Evolutionary conservation across 2,888 invertebrate genomes (phyloP).

Genomic region (Lucinisca nassula): DNA sequence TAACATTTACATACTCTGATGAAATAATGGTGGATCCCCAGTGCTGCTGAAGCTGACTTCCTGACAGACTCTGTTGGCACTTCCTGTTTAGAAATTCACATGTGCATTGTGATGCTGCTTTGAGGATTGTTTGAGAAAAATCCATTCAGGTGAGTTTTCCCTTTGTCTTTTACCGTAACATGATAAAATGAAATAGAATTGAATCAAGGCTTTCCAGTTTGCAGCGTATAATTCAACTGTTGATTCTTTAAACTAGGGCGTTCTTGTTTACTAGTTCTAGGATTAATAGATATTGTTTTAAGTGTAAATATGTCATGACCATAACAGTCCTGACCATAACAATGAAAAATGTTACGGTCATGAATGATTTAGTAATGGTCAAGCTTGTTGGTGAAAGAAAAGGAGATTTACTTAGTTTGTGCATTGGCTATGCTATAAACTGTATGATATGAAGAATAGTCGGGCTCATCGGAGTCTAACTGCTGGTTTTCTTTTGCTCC

Average conservation of each 20-base stretch:
- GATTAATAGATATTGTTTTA: not conserved
- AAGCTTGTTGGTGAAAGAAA: not conserved
- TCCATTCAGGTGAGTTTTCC: not conserved
- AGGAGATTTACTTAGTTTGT: not conserved
- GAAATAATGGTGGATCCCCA: not conserved
- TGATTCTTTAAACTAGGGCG: not conserved
- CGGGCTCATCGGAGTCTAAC: too few relatives aligned
- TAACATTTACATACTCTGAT: not conserved
- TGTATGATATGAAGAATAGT: too few relatives aligned
- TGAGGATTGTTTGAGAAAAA: not conserved
- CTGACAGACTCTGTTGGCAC: not conserved
- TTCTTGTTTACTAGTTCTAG: not conserved
- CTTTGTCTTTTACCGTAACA: not conserved
- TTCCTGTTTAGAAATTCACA: not conserved
- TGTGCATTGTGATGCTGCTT: not conserved
- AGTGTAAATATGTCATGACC: conserved; percentile 5
- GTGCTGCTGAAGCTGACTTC: not conserved
- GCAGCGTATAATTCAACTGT: not conserved
- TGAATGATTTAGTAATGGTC: conserved; percentile 19
- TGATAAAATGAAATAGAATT: not conserved
- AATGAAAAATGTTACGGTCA: conserved; percentile 17
- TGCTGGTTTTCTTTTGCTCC: too few relatives aligned
- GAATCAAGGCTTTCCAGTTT: not conserved
- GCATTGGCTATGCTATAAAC: not conserved
- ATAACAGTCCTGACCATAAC: conserved; percentile 13